Base-by-base conservation (phyloP, 2,113 vertebrate species). In the Columbina picui region DNA sequence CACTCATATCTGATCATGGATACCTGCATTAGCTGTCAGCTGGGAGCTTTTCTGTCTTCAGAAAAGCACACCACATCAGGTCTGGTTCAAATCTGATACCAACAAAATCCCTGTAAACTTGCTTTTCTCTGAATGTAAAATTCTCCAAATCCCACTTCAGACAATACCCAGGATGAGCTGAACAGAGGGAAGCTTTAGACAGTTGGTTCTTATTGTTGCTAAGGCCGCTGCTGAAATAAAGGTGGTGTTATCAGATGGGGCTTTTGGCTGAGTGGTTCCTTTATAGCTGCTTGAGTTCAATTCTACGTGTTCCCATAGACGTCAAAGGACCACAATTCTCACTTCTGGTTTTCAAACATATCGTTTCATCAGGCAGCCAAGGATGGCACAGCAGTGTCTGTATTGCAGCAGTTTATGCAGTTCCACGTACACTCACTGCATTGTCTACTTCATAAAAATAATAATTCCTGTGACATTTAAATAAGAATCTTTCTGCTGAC, bases 71-170 rank as follows among this genome's bases (percentile, higher is more conserved):
- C 21, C 45, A 17, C n/a, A 79, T 65, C 71, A 71, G 20, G 16
- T 83, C 61, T 93, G 50, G 22, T 91, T 91, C 70, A 93, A 90
- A 89, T 67, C 53, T 79, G 69, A 16, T 93, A 90, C 26, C 47
- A 87, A 43, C 14, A 89, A 93, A 90, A 81, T 60, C 84, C 71
- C 34, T 73, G 23, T 81, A 90, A 90, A 97, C 45, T 84, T 76
- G 18, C 50, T 93, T 90, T 93, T 81, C 79, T 89, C 63, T 85
- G 53, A 88, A 85, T 61, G 12, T 14, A 52, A n/a, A 71, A 78
- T 86, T 95, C 70, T 92, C 76, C 41, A 92, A 94, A 96, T 93
- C 76, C 63, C 83, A 81, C 79, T 96, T 97, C 91, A 94, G 55
- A 92, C n/a, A 93, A 88, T 65, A 90, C 34, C 43, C 39, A 80